These are phyloP conservation scores for rabbit (Oryctolagus cuniculus) DNA, from an alignment of 2,113 vertebrate species.

Conservation along the genomic window DNA sequence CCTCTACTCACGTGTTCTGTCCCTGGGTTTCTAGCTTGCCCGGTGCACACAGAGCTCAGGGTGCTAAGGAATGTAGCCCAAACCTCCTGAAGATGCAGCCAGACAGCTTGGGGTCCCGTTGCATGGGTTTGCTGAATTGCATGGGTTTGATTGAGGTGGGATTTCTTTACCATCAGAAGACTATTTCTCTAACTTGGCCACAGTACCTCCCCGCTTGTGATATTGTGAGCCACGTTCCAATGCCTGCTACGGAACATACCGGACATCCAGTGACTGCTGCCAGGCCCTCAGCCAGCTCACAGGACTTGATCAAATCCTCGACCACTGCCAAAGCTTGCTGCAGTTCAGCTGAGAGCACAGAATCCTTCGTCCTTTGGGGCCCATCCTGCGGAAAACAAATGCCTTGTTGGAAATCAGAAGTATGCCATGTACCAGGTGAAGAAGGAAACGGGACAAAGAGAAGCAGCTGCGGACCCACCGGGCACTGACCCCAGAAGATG, in stretches of 20 bases:
- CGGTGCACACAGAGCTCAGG: neutral
- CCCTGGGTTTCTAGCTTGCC: neutral
- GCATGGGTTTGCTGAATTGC: neutral
- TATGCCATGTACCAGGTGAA: neutral
- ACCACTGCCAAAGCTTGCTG: constrained; percentile 62
- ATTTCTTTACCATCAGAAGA: neutral
- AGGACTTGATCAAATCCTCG: constrained; percentile 73
- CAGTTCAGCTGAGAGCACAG: neutral
- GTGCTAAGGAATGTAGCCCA: neutral
- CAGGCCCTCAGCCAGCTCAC: constrained; percentile 66
- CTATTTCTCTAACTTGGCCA: neutral
- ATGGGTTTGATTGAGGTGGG: neutral
- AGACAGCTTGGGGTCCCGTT: fast-evolving
- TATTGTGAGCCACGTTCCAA: neutral
- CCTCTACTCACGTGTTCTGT: neutral
- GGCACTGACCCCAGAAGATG: neutral
- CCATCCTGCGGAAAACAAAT: constrained; percentile 56
- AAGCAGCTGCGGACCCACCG: neutral
- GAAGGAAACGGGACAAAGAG: neutral
- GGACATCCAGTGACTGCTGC: constrained; percentile 70
- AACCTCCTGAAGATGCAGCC: neutral
- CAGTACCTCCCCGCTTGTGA: neutral
- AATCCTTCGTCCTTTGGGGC: constrained; percentile 21
- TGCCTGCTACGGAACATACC: constrained; percentile 39
- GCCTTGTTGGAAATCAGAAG: constrained; percentile 51